Conservation (phyloP, 2,888 invertebrate genomes). For the Neoaliturus tenellus region DNA sequence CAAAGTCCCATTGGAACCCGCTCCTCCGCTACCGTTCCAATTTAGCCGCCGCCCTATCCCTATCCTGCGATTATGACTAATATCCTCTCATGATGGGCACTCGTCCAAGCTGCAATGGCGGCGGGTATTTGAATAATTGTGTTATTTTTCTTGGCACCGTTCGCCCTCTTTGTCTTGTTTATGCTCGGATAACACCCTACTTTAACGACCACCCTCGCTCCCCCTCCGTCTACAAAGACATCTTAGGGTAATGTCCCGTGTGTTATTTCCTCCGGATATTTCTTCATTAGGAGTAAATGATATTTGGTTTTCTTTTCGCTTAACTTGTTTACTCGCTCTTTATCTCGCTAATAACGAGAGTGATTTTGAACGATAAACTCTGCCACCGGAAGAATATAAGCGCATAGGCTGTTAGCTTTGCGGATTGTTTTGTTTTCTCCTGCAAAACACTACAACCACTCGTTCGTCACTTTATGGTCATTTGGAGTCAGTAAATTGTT, state of each 20-base stretch:
- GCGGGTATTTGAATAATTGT: constrained; percentile 52
- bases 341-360: constrained; percentile 28
- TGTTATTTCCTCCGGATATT: constrained; percentile 21
- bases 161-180: constrained; percentile 41
- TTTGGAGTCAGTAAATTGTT: constrained; percentile 3
- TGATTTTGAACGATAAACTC: background rate
- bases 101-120: constrained; percentile 33
- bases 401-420: constrained; percentile 18
- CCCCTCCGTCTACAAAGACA: constrained; percentile 40
- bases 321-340: background rate
- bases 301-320: background rate
- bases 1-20: background rate
- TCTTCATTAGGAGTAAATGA: constrained; percentile 37
- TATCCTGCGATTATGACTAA: constrained; percentile 48
- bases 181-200: constrained; percentile 43
- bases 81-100: constrained; percentile 18
- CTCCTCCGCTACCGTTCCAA: constrained; percentile 25
- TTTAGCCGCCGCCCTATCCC: constrained; percentile 8
- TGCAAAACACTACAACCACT: background rate
- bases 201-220: constrained; percentile 39
- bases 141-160: constrained; percentile 56
- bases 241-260: constrained; percentile 35
- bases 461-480: background rate
- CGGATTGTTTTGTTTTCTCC: background rate
- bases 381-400: constrained; percentile 7